Base-by-base conservation (phyloP, 2,888 invertebrate genomes). In the Drosophila borealis region DNA sequence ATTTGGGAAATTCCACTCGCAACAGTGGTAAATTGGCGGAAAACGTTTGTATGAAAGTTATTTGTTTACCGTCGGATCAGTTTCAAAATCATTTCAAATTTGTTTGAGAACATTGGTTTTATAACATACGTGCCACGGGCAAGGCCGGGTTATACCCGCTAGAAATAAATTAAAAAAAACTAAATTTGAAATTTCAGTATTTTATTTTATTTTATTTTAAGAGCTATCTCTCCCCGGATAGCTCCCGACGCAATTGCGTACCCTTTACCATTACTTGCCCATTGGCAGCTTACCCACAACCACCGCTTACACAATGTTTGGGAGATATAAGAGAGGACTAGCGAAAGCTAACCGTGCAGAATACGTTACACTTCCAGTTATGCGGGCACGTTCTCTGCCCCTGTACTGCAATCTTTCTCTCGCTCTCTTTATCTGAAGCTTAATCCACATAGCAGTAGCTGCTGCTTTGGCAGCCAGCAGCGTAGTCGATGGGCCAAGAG, bases 211-310 rank as follows among this genome's bases (percentile, higher is more conserved):
- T 29, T 29, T 29, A 29, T 8, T 29, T 29, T 8, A 13, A 4
- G 8, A 41, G n/a, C 3, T 17, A 17, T 17, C 17, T 2, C 17
- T 1, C 17, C 17, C 17, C 17, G 17, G 17, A 17, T 17, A 17
- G 2, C 17, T 17, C 17, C 11, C n/a, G 13, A 19, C 42, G 4
- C 14, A 14, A 60, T 17, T 17, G 9, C 34, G 10, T 6, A 29
- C 21, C 41, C 21, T 36, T 41, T 61, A 78, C 79, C 87, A 81
- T 84, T 81, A 89, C 89, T 89, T 90, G 86, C 89, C 74, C 81
- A 90, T 90, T 68, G 73, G 29, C 70, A 56, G 44, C 51, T 55
- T 53, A 53, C 51, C 65, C 46, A 14, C 44, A 46, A 42, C 19
- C 13, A n/a, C 8, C 29, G 36, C 41, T 33, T 17, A 25, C 78